Evolutionary conservation across 2,888 invertebrate species (phyloP).

Genomic region (Crematogaster levior): DNA sequence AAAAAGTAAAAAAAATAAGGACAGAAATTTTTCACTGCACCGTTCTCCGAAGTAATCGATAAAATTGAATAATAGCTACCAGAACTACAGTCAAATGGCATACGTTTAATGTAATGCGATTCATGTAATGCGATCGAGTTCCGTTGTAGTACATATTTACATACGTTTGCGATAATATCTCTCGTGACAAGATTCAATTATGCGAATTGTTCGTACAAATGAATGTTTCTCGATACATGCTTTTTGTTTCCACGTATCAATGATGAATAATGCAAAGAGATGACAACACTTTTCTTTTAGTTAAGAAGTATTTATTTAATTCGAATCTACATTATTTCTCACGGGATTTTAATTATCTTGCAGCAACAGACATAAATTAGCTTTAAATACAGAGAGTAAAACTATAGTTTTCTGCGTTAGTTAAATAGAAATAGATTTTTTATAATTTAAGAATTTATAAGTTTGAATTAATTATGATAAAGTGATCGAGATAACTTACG

Average conservation of each 20-base stretch:
- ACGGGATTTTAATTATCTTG: no score
- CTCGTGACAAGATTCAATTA: constrained; percentile 44
- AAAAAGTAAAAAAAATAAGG: background rate
- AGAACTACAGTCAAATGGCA: background rate
- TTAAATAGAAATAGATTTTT: background rate
- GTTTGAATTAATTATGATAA: background rate
- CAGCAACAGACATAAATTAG: no score
- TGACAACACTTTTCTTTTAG: background rate
- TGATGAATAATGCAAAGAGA: background rate
- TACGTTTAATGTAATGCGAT: constrained; percentile 48
- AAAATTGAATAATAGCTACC: background rate
- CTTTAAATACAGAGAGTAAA: no score
- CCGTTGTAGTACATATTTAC: constrained; percentile 20
- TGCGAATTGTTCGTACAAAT: constrained; percentile 7
- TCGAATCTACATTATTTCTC: background rate
- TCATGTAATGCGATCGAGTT: constrained; percentile 49
- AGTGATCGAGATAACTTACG: background rate
- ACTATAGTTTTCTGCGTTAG: no score
- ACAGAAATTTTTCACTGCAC: background rate
- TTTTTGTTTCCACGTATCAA: background rate
- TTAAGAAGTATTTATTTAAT: background rate
- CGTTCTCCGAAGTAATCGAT: constrained; percentile 7
- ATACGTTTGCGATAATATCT: constrained; percentile 4
- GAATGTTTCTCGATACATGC: constrained; percentile 4
- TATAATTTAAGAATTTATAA: background rate